Conservation (phyloP, 2,888 invertebrate species). For the Ephialtes manifestator region DNA sequence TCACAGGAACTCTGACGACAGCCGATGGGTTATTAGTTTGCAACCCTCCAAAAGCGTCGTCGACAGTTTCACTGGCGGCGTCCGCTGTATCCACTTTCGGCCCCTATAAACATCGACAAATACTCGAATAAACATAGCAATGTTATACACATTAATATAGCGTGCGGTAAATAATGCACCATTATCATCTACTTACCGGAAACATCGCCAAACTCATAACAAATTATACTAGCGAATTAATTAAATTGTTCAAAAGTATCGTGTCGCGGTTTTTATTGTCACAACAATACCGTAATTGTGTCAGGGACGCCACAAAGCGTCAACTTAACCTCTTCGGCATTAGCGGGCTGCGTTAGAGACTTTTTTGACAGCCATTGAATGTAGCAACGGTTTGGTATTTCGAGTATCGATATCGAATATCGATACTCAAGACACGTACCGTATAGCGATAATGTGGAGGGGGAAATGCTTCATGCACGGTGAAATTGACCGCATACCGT, state of each 20-base stretch:
- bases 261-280: background rate
- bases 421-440: background rate
- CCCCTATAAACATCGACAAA: constrained; percentile 40
- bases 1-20: constrained; percentile 84
- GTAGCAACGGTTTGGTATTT: background rate
- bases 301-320: constrained; percentile 29
- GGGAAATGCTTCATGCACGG: constrained; percentile 6
- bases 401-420: constrained; percentile 31
- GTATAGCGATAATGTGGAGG: background rate
- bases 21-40: constrained; percentile 68
- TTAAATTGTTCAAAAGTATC: background rate
- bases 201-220: constrained; percentile 54
- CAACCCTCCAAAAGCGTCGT: constrained; percentile 57
- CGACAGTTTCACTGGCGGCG: constrained; percentile 69
- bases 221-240: background rate
- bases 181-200: constrained; percentile 49
- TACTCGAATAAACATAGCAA: background rate
- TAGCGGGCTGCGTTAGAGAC: background rate
- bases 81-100: constrained; percentile 69
- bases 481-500: constrained; percentile 31
- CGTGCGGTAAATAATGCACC: background rate
- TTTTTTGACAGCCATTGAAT: constrained; percentile 7
- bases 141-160: background rate
- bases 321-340: constrained; percentile 30
- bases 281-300: background rate